A percentile compares a stretch with the other conserved stretches of the same genome.
Evolutionary conservation across 2,797 vertebrate species (phyloP).

Genomic region (Erethizon dorsatum): DNA sequence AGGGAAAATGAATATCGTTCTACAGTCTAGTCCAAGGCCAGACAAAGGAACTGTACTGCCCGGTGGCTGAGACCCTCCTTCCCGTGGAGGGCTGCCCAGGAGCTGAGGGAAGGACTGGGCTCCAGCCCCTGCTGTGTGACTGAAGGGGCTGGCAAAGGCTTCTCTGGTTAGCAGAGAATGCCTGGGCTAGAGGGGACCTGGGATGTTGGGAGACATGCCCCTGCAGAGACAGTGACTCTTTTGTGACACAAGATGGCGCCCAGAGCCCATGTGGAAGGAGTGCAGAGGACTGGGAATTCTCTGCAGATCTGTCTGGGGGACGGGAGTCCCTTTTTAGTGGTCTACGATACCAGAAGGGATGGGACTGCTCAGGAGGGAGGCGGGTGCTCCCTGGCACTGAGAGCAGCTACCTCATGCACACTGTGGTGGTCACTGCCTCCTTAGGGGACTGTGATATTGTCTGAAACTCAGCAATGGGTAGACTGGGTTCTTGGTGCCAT

Average conservation of each 20-base stretch:
- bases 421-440: background rate
- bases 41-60: background rate
- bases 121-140: too few relatives aligned
- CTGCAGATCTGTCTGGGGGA: background rate
- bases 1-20: background rate
- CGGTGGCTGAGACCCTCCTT: background rate
- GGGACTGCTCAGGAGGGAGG: background rate
- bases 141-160: background rate
- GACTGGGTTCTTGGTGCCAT: background rate
- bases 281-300: background rate
- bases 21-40: background rate
- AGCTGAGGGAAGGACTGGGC: background rate
- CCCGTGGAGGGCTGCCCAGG: background rate
- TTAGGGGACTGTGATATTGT: background rate
- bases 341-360: background rate
- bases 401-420: background rate
- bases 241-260: constrained; percentile 88
- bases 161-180: background rate
- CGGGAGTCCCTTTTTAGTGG: background rate
- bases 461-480: background rate
- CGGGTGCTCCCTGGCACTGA: too few relatives aligned
- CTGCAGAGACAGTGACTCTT: background rate
- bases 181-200: background rate
- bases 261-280: background rate
- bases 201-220: background rate